Evolutionary conservation across 2,888 invertebrate genomes (phyloP), one percentile per base, ranked within the genome.

Genomic region (Magallana nippona): DNA sequence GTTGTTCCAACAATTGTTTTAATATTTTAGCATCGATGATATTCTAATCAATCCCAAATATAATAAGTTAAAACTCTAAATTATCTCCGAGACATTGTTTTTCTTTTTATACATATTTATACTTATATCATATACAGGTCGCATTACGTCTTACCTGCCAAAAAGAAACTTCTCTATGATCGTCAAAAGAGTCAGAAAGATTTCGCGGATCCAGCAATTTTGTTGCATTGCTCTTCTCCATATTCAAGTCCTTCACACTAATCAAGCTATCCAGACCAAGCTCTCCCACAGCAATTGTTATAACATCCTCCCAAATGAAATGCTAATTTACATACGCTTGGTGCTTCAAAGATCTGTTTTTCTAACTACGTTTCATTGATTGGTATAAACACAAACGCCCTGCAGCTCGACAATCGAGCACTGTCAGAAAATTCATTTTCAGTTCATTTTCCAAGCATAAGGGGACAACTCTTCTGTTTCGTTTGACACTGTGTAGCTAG

Each of bases 311-410:
- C 32, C 71, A 13, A 32, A 13, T 27, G 22, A 71, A 13, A 22
- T 71, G 71, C 27, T 32, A 71, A 71, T 71, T 32, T 71, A 32
- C 71, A 71, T 71, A 71, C 5, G 71, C 71, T 71, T 17, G 27
- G 27, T 71, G 71, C 71, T 71, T 71, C 15, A 71, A 71, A 71
- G 22, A 15, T 71, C 71, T 27, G 71, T 71, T 71, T 71, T 32
- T 27, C 71, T 27, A 27, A 32, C 27, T 71, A 22, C 13, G 71
- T 22, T 32, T 27, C 71, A 71, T 71, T 71, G 71, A 71, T 71
- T 71, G 71, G 71, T 27, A 32, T 71, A 71, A 19, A 60, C 60
- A 60, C 19, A 15, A 44, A 44, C 44, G 44, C 44, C 44, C 44
- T 44, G 44, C 44, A 22, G 32, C 27, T 27, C 71, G 15, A 11